Evolutionary conservation across 2,113 vertebrate species (phyloP).

Genomic region (Albula glossodonta): DNA sequence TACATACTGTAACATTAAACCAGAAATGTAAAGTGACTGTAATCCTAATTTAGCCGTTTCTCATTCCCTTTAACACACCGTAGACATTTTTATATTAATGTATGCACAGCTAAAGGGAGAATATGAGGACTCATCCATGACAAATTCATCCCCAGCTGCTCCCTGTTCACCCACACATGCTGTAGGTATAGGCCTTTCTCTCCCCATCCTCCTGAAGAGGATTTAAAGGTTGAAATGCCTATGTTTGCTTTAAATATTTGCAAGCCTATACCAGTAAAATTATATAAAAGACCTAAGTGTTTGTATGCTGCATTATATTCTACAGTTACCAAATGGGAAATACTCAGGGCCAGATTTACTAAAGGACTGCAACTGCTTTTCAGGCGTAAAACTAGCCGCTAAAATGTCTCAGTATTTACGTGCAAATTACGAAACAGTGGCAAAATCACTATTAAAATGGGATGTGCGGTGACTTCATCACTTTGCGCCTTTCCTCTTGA

Average conservation of each 20-base stretch:
- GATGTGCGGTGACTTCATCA: too few relatives aligned
- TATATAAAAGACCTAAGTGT: background rate
- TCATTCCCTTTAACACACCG: background rate
- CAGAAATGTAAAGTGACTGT: background rate
- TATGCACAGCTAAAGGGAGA: background rate
- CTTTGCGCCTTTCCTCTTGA: too few relatives aligned
- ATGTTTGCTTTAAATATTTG: background rate
- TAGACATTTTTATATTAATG: background rate
- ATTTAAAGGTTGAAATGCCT: background rate
- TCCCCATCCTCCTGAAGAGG: background rate
- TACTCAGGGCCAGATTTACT: too few relatives aligned
- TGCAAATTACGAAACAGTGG: too few relatives aligned
- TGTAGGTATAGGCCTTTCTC: background rate
- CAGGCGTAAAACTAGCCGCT: too few relatives aligned
- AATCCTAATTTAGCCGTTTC: background rate
- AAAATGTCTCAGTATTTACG: too few relatives aligned
- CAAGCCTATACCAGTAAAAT: background rate
- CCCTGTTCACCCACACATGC: background rate
- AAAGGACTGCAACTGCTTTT: too few relatives aligned
- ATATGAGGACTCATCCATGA: background rate
- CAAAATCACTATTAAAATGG: too few relatives aligned
- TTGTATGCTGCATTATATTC: too few relatives aligned
- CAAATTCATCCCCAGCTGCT: background rate
- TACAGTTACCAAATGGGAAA: too few relatives aligned
- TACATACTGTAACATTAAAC: background rate